Evolutionary conservation across 2,888 invertebrate species (phyloP), one percentile per base, ranked within the genome.

Genomic region (Tyria jacobaeae): DNA sequence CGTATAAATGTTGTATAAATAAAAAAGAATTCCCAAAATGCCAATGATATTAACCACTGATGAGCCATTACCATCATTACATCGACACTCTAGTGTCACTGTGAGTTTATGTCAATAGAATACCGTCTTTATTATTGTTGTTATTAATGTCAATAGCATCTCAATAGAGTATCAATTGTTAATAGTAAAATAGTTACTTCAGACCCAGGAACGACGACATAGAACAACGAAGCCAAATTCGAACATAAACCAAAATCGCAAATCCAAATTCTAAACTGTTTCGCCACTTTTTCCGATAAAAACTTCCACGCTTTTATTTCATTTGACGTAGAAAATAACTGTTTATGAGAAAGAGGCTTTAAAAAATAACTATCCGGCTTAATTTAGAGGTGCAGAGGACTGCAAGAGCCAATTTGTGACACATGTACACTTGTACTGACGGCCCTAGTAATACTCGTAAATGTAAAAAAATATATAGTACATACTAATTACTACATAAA

Each of bases 401-500:
- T 67, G 66, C 64, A 71, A 78, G 66, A 66, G 76, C 65, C 74
- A 76, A 78, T 78, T 76, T 71, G 73, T 62, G 75, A 68, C 60
- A 69, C 10, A 73, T 63, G 0, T 54, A 4, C 17, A 25, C 1
- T 3, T 2, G 4, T 17, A 12, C 17, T 34, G 15, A 39, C 7
- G 1, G 51, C 12, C 50, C 50, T 52, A 39, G 15, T 17, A 31
- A 27, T n/a, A n/a, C n/a, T n/a, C n/a, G n/a, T 31, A 17, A 41
- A 41, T 41, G n/a, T 56, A 9, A 31, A 5, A 27, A 27, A 44
- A n/a, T n/a, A 39, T 14, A 5, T 34, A 15, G n/a, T n/a, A n/a
- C n/a, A n/a, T n/a, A n/a, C n/a, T n/a, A n/a, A n/a, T n/a, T n/a
- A n/a, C n/a, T n/a, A n/a, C n/a, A n/a, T n/a, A n/a, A n/a, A n/a